Conservation (phyloP, 2,113 vertebrate genomes). For the Ornithorhynchus anatinus region DNA sequence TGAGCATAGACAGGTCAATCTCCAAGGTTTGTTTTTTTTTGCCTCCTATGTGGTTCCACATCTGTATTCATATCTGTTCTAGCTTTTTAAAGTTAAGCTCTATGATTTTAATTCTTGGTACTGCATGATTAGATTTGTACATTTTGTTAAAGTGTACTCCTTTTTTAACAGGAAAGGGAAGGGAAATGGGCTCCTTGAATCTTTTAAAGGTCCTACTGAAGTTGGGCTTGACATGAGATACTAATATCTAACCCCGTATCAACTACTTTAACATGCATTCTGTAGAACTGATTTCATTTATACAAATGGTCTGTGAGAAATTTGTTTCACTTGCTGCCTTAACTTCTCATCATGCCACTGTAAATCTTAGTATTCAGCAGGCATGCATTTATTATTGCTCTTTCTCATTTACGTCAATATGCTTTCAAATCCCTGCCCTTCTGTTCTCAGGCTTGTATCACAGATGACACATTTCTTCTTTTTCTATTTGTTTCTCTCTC, state of each 20-base stretch:
- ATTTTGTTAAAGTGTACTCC: neutral
- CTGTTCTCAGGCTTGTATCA: slow-evolving; percentile 29
- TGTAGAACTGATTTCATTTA: slow-evolving; percentile 17
- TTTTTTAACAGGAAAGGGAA: slow-evolving; percentile 12
- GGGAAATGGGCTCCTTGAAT: neutral
- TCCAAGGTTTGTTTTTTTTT: too few species aligned
- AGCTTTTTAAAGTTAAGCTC: neutral
- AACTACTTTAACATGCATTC: neutral
- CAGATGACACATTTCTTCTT: slow-evolving; percentile 18
- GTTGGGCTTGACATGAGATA: neutral
- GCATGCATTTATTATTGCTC: slow-evolving; percentile 21
- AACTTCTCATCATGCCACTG: slow-evolving; percentile 2
- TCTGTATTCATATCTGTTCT: neutral
- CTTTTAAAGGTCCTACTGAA: neutral
- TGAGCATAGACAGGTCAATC: too few species aligned
- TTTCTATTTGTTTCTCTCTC: too few species aligned
- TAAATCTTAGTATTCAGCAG: slow-evolving; percentile 5
- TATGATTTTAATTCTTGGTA: neutral
- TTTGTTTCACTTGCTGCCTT: slow-evolving; percentile 8
- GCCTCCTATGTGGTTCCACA: too few species aligned
- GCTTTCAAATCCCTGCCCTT: slow-evolving; percentile 43
- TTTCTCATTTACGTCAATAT: slow-evolving; percentile 40
- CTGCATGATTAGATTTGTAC: neutral
- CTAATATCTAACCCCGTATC: slow-evolving; percentile 21
- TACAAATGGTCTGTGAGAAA: neutral